Conservation (phyloP, 53 echinoderm and acorn worm species). For the Stichopus horrens region DNA sequence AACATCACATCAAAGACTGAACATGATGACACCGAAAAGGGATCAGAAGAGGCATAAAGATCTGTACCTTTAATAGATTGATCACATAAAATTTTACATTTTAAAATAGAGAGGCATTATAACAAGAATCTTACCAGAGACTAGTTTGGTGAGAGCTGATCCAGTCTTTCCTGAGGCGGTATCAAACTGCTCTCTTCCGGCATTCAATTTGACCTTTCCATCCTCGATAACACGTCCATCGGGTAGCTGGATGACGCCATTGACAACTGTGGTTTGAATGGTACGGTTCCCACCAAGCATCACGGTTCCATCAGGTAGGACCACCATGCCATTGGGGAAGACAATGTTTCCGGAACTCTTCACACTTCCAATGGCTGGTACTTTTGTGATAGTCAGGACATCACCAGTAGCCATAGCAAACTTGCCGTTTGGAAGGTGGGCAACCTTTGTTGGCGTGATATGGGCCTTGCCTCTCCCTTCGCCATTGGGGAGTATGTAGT, state of each 20-base stretch:
- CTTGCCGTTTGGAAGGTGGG: neutral
- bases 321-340: constrained; percentile 36
- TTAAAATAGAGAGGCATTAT: too few species aligned
- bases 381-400: neutral
- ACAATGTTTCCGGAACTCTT: neutral
- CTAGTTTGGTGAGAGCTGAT: neutral
- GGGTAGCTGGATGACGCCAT: neutral
- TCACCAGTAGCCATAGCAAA: constrained; percentile 22
- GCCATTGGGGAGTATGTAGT: constrained; percentile 18
- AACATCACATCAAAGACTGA: too few species aligned
- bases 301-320: neutral
- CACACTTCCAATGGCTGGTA: constrained; percentile 29
- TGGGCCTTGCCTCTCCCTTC: constrained; percentile 25
- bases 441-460: neutral
- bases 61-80: too few species aligned
- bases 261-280: constrained; percentile 30
- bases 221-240: constrained; percentile 35
- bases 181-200: constrained; percentile 22
- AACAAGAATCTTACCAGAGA: neutral
- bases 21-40: too few species aligned
- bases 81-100: too few species aligned
- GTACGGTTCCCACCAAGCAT: neutral
- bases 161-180: neutral
- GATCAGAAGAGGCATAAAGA: too few species aligned
- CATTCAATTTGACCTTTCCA: constrained; percentile 8